Base-by-base conservation (phyloP, 2,888 invertebrate species). In the Drosophila mettleri region DNA sequence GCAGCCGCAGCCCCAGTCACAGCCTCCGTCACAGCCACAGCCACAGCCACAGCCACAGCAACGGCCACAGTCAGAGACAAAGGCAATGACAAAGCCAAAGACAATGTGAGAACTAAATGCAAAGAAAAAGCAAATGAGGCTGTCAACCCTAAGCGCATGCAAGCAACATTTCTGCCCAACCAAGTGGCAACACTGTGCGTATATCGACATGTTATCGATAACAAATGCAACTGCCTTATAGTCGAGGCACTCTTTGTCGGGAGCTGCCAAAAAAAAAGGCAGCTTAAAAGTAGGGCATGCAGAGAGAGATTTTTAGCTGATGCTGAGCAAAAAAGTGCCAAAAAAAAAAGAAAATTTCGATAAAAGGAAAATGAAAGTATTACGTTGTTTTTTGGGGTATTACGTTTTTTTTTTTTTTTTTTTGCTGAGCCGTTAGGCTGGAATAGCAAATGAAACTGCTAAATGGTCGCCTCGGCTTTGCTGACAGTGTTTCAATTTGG, bases 81-180 rank as follows among this genome's bases (percentile, higher is more conserved):
- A n/a, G 49, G 27, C 33, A 66, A 49, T 49, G 60, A 29, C 16
- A 34, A 31, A 6, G n/a, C 41, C 53, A 43, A 55, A 36, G 18
- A 20, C 20, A 39, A 31, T 38, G 49, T n/a, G 20, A 34, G 49
- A 57, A 24, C 9, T 38, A 54, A 38, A 52, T 46, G 20, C 41
- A 38, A 53, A 36, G n/a, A n/a, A 33, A 22, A 16, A 5, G 33
- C 55, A 38, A 38, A 41, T 54, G 58, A 60, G 69, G 54, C 62
- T 55, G 70, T 59, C 80, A 80, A 63, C 66, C 69, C 77, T 60
- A 49, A 27, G 27, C 18, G 36, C 9, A n/a, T n/a, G 16, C 29
- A 12, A 20, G 20, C 27, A 18, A 41, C 18, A 54, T 24, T n/a
- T 34, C 12, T 10, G n/a, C 24, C 29, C 27, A 3, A 9, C 31